These are phyloP conservation scores for Scylla paramamosain DNA, from an alignment of 1,140 invertebrate species.

Conservation along the genomic window DNA sequence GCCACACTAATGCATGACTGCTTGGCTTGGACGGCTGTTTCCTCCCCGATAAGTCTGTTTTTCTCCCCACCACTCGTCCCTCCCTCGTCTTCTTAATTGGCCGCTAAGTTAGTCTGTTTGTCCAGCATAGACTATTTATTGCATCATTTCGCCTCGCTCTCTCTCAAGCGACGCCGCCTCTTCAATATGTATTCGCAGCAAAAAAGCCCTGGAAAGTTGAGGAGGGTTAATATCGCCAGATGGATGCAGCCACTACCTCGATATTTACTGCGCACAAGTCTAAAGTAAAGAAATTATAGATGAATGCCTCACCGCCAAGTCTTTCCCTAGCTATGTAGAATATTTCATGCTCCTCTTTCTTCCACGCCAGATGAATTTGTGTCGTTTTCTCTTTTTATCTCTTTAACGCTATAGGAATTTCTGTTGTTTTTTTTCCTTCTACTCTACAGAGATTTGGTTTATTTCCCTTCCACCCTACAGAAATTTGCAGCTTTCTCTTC, in stretches of 20 bases:
- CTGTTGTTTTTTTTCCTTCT: too few species aligned
- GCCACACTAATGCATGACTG: too few species aligned
- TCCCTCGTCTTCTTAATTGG: not conserved
- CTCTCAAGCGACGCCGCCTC: not conserved
- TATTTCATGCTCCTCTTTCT: too few species aligned
- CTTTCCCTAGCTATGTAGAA: too few species aligned
- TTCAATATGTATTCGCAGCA: conserved; percentile 2
- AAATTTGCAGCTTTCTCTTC: too few species aligned
- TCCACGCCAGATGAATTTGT: too few species aligned
- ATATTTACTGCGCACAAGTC: not conserved
- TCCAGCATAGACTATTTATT: not conserved
- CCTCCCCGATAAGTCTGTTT: not conserved
- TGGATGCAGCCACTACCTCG: not conserved
- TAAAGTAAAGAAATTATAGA: not conserved
- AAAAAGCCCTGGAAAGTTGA: not conserved
- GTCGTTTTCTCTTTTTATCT: too few species aligned
- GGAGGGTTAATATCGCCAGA: not conserved
- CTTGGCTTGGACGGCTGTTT: too few species aligned
- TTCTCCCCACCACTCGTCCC: not conserved
- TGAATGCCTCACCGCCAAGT: not conserved
- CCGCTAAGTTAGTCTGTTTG: not conserved
- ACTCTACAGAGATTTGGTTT: too few species aligned
- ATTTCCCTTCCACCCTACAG: too few species aligned
- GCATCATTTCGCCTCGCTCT: not conserved
- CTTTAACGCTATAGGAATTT: too few species aligned